phyloP scores from a whole-genome alignment of 1,140 invertebrate species.

The Bombus huntii region DNA sequence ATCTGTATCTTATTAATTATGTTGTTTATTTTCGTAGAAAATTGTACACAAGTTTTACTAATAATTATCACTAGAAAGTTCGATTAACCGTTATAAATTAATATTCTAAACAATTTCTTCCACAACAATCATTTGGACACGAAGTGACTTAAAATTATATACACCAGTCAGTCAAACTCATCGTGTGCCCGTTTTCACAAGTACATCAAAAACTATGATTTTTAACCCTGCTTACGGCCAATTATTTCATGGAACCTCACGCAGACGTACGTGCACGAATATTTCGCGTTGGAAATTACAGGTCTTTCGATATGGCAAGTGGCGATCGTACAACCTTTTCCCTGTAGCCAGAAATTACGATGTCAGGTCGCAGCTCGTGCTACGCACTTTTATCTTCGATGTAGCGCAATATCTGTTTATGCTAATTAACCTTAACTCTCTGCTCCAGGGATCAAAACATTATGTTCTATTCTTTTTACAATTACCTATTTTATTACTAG shows the following conservation, averaged over 20 bases:
- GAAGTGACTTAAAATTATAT: not conserved
- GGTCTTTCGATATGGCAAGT: slow-evolving; percentile 9
- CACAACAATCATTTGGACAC: not conserved
- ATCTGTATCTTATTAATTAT: no score
- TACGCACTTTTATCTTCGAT: not conserved
- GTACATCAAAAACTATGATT: slow-evolving; percentile 13
- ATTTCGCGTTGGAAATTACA: slow-evolving; percentile 52
- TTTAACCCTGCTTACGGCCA: slow-evolving; percentile 5
- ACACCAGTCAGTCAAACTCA: slow-evolving; percentile 35
- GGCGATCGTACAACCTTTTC: slow-evolving; percentile 22
- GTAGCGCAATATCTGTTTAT: slow-evolving; percentile 21
- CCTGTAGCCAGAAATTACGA: slow-evolving; percentile 16
- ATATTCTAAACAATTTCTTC: not conserved
- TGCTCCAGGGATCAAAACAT: no score
- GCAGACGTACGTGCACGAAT: slow-evolving; percentile 12
- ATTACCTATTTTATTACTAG: not conserved
- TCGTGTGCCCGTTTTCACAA: slow-evolving; percentile 54
- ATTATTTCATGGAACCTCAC: not conserved
- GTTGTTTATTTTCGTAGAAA: no score
- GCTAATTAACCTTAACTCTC: slow-evolving; percentile 13
- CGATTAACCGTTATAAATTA: not conserved
- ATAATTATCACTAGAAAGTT: not conserved
- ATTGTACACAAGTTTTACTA: no score
- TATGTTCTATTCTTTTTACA: not conserved
- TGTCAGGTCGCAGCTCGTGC: slow-evolving; percentile 12